phyloP scores from a whole-genome alignment of 2,113 vertebrate genomes.

The Corythornis vintsioides region DNA sequence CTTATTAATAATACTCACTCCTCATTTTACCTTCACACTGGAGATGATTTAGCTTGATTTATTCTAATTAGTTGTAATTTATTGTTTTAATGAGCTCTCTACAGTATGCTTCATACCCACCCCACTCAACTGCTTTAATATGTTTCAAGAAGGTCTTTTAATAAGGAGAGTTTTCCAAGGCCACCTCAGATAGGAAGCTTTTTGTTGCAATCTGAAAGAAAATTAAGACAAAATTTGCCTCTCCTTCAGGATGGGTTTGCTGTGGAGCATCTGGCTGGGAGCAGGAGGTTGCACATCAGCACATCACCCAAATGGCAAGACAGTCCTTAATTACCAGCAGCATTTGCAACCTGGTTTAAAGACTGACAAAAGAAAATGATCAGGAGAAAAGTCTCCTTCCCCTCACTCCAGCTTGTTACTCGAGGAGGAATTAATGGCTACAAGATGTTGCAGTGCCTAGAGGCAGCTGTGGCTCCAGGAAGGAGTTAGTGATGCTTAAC shows the following conservation, averaged over 20 bases:
- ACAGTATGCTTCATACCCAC: constrained; percentile 42
- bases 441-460: background rate
- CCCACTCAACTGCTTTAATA: background rate
- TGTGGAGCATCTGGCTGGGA: constrained; percentile 2
- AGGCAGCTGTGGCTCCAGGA: background rate
- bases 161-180: constrained; percentile 15
- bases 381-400: background rate
- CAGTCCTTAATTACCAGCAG: background rate
- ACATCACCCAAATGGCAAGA: background rate
- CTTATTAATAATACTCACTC: constrained; percentile 62
- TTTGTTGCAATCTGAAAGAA: background rate
- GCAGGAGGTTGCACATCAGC: background rate
- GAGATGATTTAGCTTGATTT: constrained; percentile 61
- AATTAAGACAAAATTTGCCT: background rate
- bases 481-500: background rate
- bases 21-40: constrained; percentile 52
- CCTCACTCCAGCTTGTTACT: background rate
- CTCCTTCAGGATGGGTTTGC: background rate
- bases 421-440: background rate
- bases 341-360: background rate
- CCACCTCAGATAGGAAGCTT: background rate
- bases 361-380: background rate
- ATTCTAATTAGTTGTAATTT: constrained; percentile 69
- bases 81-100: constrained; percentile 72
- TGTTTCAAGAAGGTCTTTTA: constrained; percentile 12